These are phyloP conservation scores for Drosophila setifemur DNA, from an alignment of 1,140 invertebrate genomes.

Conservation along the genomic window DNA sequence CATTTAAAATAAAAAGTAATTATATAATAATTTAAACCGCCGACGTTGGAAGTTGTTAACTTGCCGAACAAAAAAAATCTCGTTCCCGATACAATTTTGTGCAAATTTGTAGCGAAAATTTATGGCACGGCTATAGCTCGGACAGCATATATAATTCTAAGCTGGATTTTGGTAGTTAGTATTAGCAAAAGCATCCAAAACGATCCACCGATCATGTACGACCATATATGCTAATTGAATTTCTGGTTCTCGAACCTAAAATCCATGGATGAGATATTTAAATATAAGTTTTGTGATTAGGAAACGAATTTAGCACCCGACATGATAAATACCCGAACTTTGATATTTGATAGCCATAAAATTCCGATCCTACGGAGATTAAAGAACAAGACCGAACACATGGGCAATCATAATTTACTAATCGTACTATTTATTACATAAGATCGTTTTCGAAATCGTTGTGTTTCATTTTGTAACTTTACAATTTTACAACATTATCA, in stretches of 20 bases:
- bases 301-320: conserved; percentile 40
- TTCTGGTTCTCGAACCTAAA: conserved; percentile 31
- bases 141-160: not conserved
- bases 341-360: conserved; percentile 27
- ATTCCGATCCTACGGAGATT: not conserved
- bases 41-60: conserved; percentile 9
- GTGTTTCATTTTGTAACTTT: conserved; percentile 52
- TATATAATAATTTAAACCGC: conserved; percentile 11
- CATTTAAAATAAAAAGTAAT: conserved; percentile 14
- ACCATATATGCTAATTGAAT: conserved; percentile 38
- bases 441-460: conserved; percentile 72
- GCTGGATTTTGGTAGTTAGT: conserved; percentile 19
- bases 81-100: conserved; percentile 20
- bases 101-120: conserved; percentile 32
- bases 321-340: conserved; percentile 35
- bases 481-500: conserved; percentile 27
- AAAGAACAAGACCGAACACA: not conserved
- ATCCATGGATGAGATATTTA: conserved; percentile 15
- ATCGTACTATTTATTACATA: conserved; percentile 61
- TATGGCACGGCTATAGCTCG: too few species aligned
- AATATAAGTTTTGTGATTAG: conserved; percentile 28
- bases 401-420: conserved; percentile 64
- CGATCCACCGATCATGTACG: conserved; percentile 40
- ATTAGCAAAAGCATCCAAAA: conserved; percentile 10
- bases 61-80: conserved; percentile 14